Base-by-base conservation (phyloP, 2,888 invertebrate species). In the Schizotus pectinicornis region DNA sequence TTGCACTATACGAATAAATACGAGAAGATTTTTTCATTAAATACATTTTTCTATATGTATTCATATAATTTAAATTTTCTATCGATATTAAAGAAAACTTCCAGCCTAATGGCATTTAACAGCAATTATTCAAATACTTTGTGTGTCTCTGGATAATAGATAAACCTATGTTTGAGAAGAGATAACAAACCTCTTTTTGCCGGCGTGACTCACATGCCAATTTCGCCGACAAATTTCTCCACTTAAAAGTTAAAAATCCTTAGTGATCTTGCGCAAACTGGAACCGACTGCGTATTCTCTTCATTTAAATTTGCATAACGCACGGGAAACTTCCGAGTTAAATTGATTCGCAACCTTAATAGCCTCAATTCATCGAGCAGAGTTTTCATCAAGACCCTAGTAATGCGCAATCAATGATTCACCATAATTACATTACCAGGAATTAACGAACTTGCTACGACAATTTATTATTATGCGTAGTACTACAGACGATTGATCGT, bases 371-470 rank as follows among this genome's bases (percentile, higher is more conserved):
- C 11, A 31, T 13, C n/a, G 14, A 31, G 38, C 31, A 38, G n/a
- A n/a, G 49, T 49, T 32, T 38, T 39, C 49, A 38, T 49, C 39
- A 49, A 9, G 49, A 22, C 22, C 22, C 22, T 22, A 22, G 11
- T 49, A 49, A 49, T 38, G 49, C 32, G 39, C 32, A 32, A 39
- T 47, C 13, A 49, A 50, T 50, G 52, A 52, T 52, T 45, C 45
- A 43, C 31, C 52, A 34, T 41, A 50, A 41, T 50, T 22, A 50
- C 50, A 32, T 30, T 50, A 47, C 35, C 32, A 42, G 41, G 33
- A 39, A 41, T 48, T 37, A n/a, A 22, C 22, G 22, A 5, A 22
- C 22, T 22, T 22, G 22, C 22, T 5, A 22, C 22, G 5, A 22
- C 37, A 14, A 35, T 47, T 22, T 12, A 47, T 49, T 48, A 48